A percentile compares a stretch with the other conserved stretches of the same genome.
Evolutionary conservation across 2,888 invertebrate genomes (phyloP).

Genomic region (Andricus curvator): DNA sequence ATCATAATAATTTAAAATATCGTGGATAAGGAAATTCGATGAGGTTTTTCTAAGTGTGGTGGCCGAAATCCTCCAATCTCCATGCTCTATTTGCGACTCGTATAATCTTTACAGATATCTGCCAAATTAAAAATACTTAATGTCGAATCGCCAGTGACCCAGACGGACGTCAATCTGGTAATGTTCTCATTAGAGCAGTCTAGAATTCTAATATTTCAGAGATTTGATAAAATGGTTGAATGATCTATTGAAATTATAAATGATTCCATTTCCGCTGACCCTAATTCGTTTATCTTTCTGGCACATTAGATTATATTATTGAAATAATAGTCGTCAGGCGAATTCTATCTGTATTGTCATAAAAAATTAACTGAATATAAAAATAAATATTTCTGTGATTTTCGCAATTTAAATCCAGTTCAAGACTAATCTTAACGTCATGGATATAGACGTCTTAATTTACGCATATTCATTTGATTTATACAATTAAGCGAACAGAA

Average conservation of each 20-base stretch:
- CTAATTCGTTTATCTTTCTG: constrained; percentile 22
- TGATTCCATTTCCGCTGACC: constrained; percentile 23
- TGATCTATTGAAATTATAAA: constrained; percentile 14
- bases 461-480: too few relatives aligned
- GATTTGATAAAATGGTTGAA: background rate
- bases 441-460: too few relatives aligned
- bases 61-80: background rate
- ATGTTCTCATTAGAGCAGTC: constrained; percentile 25
- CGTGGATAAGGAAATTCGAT: background rate
- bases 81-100: constrained; percentile 24
- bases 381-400: background rate
- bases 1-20: constrained; percentile 25
- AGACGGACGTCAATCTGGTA: constrained; percentile 21
- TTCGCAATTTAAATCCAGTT: background rate
- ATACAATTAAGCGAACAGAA: too few relatives aligned
- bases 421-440: too few relatives aligned
- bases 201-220: background rate
- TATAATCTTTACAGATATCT: background rate
- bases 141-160: constrained; percentile 21
- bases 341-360: too few relatives aligned
- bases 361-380: background rate
- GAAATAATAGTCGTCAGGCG: background rate
- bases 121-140: constrained; percentile 10
- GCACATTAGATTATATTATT: constrained; percentile 18
- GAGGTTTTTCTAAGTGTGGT: constrained; percentile 1